These are phyloP conservation scores for Escarpia spicata DNA, from an alignment of 2,888 invertebrate species.

Conservation along the genomic window DNA sequence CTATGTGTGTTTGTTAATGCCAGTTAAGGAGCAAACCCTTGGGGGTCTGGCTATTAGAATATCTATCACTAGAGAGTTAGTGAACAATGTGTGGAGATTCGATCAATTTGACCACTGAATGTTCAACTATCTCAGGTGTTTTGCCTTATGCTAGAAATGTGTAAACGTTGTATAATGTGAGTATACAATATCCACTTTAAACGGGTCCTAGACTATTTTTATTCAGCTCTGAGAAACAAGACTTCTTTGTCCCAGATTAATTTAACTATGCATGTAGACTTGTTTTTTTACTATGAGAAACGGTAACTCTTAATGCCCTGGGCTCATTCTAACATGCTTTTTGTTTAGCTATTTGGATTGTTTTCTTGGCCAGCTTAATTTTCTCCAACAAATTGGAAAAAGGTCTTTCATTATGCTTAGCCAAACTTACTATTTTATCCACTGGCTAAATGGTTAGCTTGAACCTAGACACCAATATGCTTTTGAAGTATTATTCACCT, in stretches of 20 bases:
- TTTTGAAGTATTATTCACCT: too few relatives aligned
- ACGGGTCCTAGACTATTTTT: background rate
- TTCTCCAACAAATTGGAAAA: too few relatives aligned
- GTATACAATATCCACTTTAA: background rate
- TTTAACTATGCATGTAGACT: background rate
- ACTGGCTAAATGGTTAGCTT: too few relatives aligned
- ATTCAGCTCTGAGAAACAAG: background rate
- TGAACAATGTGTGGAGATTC: background rate
- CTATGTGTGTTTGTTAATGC: background rate
- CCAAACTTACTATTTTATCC: too few relatives aligned
- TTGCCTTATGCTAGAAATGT: background rate
- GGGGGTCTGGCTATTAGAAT: background rate
- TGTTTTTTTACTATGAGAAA: too few relatives aligned
- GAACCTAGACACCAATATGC: too few relatives aligned
- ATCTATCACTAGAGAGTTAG: background rate
- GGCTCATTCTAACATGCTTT: too few relatives aligned
- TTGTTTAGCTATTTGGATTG: too few relatives aligned
- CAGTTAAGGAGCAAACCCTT: background rate
- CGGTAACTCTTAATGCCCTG: too few relatives aligned
- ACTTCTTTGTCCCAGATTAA: background rate
- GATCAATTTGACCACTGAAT: background rate
- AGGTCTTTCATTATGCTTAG: too few relatives aligned
- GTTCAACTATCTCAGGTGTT: background rate
- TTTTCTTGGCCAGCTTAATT: too few relatives aligned
- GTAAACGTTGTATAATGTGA: slow-evolving; percentile 4